Conservation (phyloP, 2,797 vertebrate species). For the Melopsittacus undulatus region DNA sequence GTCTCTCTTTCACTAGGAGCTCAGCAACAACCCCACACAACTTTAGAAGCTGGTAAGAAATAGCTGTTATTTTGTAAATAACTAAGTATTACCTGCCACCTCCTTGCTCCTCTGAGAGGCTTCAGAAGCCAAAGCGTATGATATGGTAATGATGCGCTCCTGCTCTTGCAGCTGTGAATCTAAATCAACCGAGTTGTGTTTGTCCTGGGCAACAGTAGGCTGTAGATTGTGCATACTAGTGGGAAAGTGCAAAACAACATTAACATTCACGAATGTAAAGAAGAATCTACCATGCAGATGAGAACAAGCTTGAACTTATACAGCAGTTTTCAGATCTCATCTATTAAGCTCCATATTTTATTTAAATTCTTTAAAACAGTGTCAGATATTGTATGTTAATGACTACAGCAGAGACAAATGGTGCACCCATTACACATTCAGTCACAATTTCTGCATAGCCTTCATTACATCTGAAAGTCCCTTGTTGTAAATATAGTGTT, state of each 20-base stretch:
- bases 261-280: slow-evolving; percentile 34
- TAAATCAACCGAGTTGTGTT: slow-evolving; percentile 79
- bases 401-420: background rate
- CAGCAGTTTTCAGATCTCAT: background rate
- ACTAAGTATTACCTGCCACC: slow-evolving; percentile 88
- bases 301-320: background rate
- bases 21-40: slow-evolving; percentile 10
- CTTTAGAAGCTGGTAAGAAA: slow-evolving; percentile 3
- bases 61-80: slow-evolving; percentile 64
- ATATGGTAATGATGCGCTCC: slow-evolving; percentile 97
- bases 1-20: background rate
- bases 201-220: slow-evolving; percentile 79
- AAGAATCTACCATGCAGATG: background rate
- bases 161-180: slow-evolving; percentile 92
- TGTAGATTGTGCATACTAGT: slow-evolving; percentile 89
- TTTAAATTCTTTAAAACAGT: background rate
- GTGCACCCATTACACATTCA: background rate
- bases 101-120: slow-evolving; percentile 96
- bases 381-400: background rate
- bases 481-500: background rate
- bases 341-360: background rate
- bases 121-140: slow-evolving; percentile 95
- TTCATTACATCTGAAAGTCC: background rate
- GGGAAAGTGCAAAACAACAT: slow-evolving; percentile 45
- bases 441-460: background rate